phyloP scores from a whole-genome alignment of 2,113 vertebrate genomes.

The Myanophis thanlyinensis region DNA sequence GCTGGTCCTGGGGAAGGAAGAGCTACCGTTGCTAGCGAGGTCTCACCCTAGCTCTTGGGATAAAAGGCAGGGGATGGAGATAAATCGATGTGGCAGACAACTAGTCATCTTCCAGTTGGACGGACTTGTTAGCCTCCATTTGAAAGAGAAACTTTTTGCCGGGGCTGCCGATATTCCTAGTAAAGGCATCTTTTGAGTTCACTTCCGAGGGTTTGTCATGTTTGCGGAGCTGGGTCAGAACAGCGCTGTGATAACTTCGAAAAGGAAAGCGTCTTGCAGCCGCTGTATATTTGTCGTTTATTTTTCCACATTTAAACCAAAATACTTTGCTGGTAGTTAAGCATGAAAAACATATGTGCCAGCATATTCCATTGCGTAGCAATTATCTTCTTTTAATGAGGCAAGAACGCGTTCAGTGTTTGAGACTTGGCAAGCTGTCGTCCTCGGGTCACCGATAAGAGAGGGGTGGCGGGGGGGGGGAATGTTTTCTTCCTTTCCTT shows the following conservation, averaged over 20 bases:
- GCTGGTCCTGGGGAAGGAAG: too few relatives aligned
- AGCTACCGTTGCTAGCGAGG: too few relatives aligned
- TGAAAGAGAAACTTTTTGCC: too few relatives aligned
- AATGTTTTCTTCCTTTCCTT: background rate
- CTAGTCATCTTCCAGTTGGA: too few relatives aligned
- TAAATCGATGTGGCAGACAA: too few relatives aligned
- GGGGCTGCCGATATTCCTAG: too few relatives aligned
- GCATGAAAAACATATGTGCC: background rate
- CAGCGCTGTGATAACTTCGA: background rate
- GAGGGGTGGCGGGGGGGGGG: rapidly evolving
- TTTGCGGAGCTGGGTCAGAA: too few relatives aligned
- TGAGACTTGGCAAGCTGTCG: background rate
- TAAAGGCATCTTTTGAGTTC: too few relatives aligned
- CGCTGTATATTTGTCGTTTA: background rate
- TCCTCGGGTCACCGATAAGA: background rate
- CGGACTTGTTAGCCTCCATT: too few relatives aligned
- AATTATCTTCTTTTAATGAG: background rate
- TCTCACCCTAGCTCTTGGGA: too few relatives aligned
- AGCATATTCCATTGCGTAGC: background rate
- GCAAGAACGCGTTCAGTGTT: background rate
- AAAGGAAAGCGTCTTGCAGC: background rate
- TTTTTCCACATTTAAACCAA: background rate
- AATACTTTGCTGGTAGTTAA: background rate
- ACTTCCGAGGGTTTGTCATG: too few relatives aligned
- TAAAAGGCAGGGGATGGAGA: too few relatives aligned